A percentile compares a stretch with the other conserved stretches of the same genome.
Conservation (phyloP, 2,113 vertebrate species). For the Pogonocichla stellata region DNA sequence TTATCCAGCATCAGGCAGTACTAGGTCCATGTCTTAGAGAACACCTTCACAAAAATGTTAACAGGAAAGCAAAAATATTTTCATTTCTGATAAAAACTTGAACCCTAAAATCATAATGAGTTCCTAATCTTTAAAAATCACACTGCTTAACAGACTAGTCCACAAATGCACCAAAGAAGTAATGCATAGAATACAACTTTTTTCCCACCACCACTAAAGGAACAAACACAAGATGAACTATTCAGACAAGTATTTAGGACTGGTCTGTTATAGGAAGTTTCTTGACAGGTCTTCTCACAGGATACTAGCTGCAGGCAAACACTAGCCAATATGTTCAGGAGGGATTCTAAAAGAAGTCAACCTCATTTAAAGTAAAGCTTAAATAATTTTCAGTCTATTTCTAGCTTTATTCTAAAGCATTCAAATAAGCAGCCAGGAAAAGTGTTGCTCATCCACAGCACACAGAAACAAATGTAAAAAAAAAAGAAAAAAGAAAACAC, state of each 20-base stretch:
- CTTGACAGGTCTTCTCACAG: not conserved
- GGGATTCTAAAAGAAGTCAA: not conserved
- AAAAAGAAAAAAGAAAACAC: not conserved
- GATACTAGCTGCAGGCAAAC: not conserved
- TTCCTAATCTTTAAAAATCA: not conserved
- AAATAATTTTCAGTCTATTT: not conserved
- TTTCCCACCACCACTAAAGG: not conserved
- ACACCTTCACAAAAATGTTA: not conserved
- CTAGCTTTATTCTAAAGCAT: not conserved
- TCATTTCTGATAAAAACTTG: not conserved
- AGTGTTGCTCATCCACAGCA: not conserved
- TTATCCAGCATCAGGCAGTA: not conserved
- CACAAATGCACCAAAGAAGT: not conserved
- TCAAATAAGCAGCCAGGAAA: not conserved
- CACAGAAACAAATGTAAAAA: not conserved
- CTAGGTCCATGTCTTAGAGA: not conserved
- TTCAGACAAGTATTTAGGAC: not conserved
- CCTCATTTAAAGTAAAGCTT: not conserved
- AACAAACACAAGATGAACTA: not conserved
- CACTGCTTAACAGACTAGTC: not conserved
- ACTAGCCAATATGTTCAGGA: not conserved
- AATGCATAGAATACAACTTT: not conserved
- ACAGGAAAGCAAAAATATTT: not conserved
- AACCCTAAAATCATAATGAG: not conserved
- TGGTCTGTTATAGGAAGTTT: not conserved